phyloP scores from a whole-genome alignment of 2,113 vertebrate species.

The Oncorhynchus mykiss region DNA sequence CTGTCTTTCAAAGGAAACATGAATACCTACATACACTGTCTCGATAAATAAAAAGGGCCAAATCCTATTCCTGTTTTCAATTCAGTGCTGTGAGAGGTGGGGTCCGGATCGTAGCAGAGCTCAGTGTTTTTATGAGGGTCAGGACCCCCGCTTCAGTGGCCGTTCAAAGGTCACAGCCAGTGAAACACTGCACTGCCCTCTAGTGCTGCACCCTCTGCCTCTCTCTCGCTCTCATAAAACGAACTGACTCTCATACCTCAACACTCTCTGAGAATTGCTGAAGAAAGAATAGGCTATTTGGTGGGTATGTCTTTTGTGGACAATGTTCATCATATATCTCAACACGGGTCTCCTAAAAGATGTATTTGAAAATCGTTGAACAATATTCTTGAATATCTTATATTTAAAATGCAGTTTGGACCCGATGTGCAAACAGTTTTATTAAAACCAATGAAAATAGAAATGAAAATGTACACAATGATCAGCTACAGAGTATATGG shows the following conservation, averaged over 20 bases:
- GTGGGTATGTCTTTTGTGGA: neutral
- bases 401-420: neutral
- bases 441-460: slow-evolving; percentile 30
- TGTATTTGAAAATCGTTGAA: neutral
- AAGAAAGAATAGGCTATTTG: neutral
- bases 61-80: slow-evolving; percentile 64
- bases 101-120: slow-evolving; percentile 35
- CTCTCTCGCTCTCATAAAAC: slow-evolving; percentile 3
- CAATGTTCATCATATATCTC: neutral
- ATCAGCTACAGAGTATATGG: slow-evolving; percentile 34
- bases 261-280: neutral
- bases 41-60: slow-evolving; percentile 65
- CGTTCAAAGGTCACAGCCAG: slow-evolving; percentile 74
- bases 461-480: slow-evolving; percentile 14
- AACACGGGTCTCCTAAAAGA: neutral
- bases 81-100: slow-evolving; percentile 36
- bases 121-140: slow-evolving; percentile 41
- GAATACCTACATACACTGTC: slow-evolving; percentile 61
- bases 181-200: slow-evolving; percentile 87
- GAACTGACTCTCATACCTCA: slow-evolving; percentile 8
- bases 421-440: neutral
- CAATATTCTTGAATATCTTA: neutral
- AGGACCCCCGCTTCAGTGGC: slow-evolving; percentile 48
- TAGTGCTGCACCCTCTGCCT: slow-evolving; percentile 73
- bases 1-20: slow-evolving; percentile 74